These are phyloP conservation scores for Antennarius striatus DNA, from an alignment of 2,113 vertebrate genomes.

Conservation along the genomic window DNA sequence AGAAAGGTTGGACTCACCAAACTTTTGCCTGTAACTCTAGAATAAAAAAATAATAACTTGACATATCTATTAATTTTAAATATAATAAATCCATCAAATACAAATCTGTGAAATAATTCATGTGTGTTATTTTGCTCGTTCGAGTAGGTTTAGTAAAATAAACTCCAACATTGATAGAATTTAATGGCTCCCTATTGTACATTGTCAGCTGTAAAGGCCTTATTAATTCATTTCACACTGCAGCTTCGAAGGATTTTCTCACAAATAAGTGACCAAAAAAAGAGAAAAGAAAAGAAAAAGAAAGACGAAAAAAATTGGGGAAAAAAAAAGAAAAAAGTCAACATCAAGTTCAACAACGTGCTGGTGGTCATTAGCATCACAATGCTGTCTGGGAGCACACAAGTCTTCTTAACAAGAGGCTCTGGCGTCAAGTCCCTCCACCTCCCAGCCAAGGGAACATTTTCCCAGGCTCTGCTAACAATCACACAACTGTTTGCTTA, in stretches of 20 bases:
- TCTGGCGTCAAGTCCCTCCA: constrained; percentile 83
- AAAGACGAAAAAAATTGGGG: constrained; percentile 64
- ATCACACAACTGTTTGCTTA: constrained; percentile 88
- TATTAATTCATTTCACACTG: constrained; percentile 87
- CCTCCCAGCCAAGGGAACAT: constrained; percentile 80
- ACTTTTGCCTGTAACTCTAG: no score
- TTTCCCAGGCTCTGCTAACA: constrained; percentile 89
- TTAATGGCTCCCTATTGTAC: constrained; percentile 60
- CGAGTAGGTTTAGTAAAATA: constrained; percentile 23
- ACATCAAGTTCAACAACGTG: constrained; percentile 94
- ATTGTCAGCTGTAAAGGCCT: constrained; percentile 48
- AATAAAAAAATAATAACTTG: background rate
- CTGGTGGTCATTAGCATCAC: constrained; percentile 86
- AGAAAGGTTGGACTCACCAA: no score
- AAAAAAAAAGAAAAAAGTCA: constrained; percentile 85
- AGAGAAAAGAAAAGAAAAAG: constrained; percentile 68
- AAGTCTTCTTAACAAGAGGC: constrained; percentile 83
- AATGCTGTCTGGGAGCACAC: constrained; percentile 87
- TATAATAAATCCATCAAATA: background rate
- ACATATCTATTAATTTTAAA: background rate
- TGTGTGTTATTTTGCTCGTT: constrained; percentile 3
- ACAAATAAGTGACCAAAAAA: constrained; percentile 79
- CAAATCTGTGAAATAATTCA: background rate
- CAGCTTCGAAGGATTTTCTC: constrained; percentile 79
- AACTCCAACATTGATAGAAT: constrained; percentile 28